Conservation (phyloP, 92 coral and sea anemone species). For the Muricea muricata region DNA sequence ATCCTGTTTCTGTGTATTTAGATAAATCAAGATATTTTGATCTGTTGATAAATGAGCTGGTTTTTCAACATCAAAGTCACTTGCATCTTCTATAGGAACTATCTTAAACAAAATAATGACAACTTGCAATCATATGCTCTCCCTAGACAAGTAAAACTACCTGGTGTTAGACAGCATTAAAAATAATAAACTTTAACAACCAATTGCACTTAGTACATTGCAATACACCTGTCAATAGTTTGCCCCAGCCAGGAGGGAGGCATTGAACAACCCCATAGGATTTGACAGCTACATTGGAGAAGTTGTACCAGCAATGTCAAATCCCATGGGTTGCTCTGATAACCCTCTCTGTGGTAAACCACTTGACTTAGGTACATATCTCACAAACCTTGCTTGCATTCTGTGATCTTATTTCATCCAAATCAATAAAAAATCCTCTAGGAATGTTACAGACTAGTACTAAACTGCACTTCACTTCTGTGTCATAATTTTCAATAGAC, state of each 20-base stretch:
- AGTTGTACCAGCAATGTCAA: no score
- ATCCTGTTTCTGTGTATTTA: not conserved
- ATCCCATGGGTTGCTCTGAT: no score
- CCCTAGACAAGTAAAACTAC: no score
- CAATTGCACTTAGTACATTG: no score
- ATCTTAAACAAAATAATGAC: not conserved
- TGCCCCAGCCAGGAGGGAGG: no score
- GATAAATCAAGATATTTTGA: constrained; percentile 53
- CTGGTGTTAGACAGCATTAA: no score
- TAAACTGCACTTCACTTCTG: not conserved
- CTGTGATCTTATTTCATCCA: constrained; percentile 6
- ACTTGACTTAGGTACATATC: not conserved
- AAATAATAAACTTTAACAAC: no score
- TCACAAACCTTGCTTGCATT: not conserved
- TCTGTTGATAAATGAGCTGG: constrained; percentile 60
- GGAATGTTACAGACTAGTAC: constrained; percentile 9
- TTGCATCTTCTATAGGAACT: constrained; percentile 23
- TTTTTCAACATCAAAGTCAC: constrained; percentile 55
- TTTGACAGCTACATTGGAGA: no score
- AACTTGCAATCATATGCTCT: not conserved
- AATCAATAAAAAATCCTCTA: constrained; percentile 9
- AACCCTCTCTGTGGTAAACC: no score
- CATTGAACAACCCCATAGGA: no score
- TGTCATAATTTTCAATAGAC: not conserved
- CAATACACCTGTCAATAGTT: no score